These are phyloP conservation scores for Pilophorus perplexus DNA, from an alignment of 2,888 invertebrate species.

Conservation along the genomic window DNA sequence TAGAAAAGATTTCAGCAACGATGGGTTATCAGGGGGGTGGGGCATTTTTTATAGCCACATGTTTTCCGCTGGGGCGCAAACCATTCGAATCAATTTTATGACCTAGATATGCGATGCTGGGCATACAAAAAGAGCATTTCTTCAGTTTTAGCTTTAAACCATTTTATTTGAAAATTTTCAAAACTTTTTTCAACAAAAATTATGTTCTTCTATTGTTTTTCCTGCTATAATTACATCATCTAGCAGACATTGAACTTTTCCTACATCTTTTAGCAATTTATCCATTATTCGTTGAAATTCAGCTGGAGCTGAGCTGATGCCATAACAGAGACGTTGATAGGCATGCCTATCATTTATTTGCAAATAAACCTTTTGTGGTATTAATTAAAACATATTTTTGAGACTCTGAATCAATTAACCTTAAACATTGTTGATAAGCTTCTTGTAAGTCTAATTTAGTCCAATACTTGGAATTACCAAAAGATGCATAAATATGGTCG, in stretches of 20 bases:
- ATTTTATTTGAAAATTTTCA: neutral
- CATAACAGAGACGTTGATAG: slow-evolving; percentile 48
- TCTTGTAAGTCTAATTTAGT: slow-evolving; percentile 52
- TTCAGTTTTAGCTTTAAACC: slow-evolving; percentile 16
- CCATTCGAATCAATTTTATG: neutral
- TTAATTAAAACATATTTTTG: slow-evolving; percentile 48
- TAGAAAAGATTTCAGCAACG: neutral
- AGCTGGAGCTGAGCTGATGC: slow-evolving; percentile 48
- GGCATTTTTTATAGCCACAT: neutral
- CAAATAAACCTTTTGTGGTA: slow-evolving; percentile 51
- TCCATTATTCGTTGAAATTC: slow-evolving; percentile 39
- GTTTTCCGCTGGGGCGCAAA: neutral
- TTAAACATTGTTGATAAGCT: slow-evolving; percentile 52
- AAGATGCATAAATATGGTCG: slow-evolving; percentile 47
- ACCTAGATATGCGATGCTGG: neutral
- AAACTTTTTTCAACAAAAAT: neutral
- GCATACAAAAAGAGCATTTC: neutral
- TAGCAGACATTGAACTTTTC: slow-evolving; percentile 3
- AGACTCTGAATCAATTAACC: slow-evolving; percentile 49
- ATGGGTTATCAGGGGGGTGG: neutral
- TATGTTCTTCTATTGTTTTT: neutral
- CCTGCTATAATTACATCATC: neutral
- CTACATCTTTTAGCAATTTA: neutral
- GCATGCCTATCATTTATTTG: too few relatives aligned
- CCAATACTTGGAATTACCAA: slow-evolving; percentile 50